Evolutionary conservation across 2,113 vertebrate genomes (phyloP).

Genomic region (Noctilio leporinus): DNA sequence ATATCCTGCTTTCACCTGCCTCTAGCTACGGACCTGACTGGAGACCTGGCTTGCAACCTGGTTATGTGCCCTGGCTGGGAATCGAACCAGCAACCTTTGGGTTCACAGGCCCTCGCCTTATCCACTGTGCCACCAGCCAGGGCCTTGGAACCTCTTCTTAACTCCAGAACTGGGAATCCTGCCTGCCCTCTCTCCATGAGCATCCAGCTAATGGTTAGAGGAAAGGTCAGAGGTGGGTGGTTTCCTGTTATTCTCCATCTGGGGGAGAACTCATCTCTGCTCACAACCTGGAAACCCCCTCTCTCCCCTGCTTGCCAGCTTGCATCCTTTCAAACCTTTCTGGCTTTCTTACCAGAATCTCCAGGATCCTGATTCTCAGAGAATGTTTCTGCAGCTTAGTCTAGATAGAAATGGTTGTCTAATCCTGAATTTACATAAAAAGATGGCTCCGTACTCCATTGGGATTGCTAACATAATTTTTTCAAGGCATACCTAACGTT

Average conservation of each 20-base stretch:
- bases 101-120: no score
- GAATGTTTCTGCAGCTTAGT: not conserved
- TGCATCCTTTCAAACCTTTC: not conserved
- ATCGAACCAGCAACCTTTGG: no score
- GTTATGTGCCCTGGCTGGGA: no score
- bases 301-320: fast-evolving
- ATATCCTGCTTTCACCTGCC: no score
- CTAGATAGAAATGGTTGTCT: not conserved
- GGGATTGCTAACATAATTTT: slow-evolving; percentile 25
- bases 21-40: no score
- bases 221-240: not conserved
- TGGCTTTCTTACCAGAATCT: not conserved
- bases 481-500: not conserved
- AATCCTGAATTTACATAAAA: slow-evolving; percentile 24
- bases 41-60: no score
- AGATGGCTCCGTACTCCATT: not conserved
- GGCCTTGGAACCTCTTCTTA: not conserved
- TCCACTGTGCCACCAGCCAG: no score
- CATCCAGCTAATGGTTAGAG: not conserved
- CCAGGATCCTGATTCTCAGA: not conserved
- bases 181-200: not conserved
- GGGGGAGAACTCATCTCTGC: not conserved
- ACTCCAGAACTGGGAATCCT: not conserved
- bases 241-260: not conserved
- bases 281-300: no score